phyloP scores from a whole-genome alignment of 2,797 vertebrate species.

The Squalus acanthias region DNA sequence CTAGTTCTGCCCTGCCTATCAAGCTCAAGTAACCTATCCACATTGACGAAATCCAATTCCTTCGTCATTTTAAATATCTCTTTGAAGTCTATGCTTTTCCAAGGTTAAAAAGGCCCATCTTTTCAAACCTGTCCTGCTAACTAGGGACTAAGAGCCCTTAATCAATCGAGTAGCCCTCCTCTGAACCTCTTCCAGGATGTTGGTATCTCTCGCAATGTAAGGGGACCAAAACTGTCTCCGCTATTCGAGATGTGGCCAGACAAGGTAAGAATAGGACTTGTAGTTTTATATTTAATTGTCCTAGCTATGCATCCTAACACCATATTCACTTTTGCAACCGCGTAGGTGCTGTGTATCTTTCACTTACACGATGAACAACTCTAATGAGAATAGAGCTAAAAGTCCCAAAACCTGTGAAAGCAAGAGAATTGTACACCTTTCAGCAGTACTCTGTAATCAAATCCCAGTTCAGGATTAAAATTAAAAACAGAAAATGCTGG shows the following conservation, averaged over 20 bases:
- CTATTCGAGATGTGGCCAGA: neutral
- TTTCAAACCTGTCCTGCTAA: neutral
- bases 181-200: neutral
- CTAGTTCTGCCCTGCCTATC: neutral
- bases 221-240: neutral
- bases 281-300: neutral
- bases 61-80: neutral
- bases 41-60: neutral
- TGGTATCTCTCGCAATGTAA: neutral
- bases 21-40: neutral
- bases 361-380: neutral
- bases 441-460: neutral
- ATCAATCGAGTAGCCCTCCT: neutral
- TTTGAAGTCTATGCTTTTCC: neutral
- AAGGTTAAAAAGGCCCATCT: neutral
- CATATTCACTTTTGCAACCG: neutral
- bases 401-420: neutral
- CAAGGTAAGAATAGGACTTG: neutral
- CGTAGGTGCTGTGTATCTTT: neutral
- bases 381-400: neutral
- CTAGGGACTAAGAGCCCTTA: neutral
- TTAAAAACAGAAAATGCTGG: neutral
- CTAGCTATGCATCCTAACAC: neutral
- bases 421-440: neutral
- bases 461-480: neutral